Evolutionary conservation across 2,888 invertebrate genomes (phyloP).

Genomic region (Rhagium mordax): DNA sequence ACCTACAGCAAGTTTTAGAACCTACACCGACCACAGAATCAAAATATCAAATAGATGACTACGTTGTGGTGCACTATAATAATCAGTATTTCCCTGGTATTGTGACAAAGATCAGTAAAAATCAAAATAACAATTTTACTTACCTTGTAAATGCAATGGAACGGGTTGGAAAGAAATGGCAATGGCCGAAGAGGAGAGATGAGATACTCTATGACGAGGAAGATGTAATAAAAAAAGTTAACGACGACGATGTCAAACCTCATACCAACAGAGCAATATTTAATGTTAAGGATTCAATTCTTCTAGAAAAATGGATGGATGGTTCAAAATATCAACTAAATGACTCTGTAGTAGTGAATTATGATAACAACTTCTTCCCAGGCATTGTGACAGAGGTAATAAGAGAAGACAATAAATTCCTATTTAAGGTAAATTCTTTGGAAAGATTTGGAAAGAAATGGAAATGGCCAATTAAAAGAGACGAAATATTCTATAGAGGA

Average conservation of each 20-base stretch:
- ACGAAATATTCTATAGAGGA: too few species aligned
- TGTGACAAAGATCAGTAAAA: neutral
- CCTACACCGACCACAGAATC: neutral
- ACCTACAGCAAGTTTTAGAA: too few species aligned
- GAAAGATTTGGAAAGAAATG: too few species aligned
- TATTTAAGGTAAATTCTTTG: too few species aligned
- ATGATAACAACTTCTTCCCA: too few species aligned
- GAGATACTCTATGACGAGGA: neutral
- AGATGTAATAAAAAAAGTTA: neutral
- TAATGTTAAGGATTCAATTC: too few species aligned
- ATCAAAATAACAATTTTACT: neutral
- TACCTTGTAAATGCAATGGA: neutral
- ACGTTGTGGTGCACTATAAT: conserved; percentile 19
- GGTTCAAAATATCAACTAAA: too few species aligned
- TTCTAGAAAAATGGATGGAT: too few species aligned
- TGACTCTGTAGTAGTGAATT: too few species aligned
- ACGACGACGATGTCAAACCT: neutral
- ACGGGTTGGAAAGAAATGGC: neutral
- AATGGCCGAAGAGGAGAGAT: neutral
- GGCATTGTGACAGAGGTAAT: too few species aligned
- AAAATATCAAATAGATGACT: conserved; percentile 32
- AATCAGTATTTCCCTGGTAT: conserved; percentile 11
- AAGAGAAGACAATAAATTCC: too few species aligned
- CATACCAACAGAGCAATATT: neutral
- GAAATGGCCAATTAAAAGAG: too few species aligned